Percentiles rank a stretch among this genome's conserved stretches.
These are phyloP conservation scores for Chiloscyllium plagiosum DNA, from an alignment of 2,113 vertebrate species.

Conservation along the genomic window DNA sequence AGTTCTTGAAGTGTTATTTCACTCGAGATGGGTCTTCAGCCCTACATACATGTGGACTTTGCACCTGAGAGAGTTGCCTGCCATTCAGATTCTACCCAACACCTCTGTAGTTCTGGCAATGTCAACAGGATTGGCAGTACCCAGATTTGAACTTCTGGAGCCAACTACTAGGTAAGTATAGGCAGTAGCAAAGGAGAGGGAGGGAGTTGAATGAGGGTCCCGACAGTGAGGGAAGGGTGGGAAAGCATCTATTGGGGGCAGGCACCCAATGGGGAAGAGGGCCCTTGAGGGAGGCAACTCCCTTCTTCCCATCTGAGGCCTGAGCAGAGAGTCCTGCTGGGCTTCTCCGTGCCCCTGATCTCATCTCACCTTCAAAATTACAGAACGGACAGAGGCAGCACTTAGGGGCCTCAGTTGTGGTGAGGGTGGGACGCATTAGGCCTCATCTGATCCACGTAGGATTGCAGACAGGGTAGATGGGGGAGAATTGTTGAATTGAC, in stretches of 20 bases:
- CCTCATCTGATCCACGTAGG: too few species aligned
- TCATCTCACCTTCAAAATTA: not conserved
- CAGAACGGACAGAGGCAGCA: too few species aligned
- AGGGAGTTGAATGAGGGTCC: too few species aligned
- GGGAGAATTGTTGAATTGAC: not conserved
- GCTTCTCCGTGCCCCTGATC: not conserved
- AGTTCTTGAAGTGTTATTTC: too few species aligned
- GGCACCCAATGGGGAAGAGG: not conserved
- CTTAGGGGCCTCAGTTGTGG: not conserved
- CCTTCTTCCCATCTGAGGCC: too few species aligned
- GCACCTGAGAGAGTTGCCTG: not conserved
- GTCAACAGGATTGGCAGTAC: not conserved
- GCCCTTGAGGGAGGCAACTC: too few species aligned
- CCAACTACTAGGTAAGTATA: too few species aligned
- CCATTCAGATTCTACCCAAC: not conserved
- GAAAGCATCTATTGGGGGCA: not conserved
- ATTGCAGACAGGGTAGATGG: not conserved
- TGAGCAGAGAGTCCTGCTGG: not conserved
- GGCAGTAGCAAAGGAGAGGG: too few species aligned
- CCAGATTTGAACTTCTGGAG: not conserved
- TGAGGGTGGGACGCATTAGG: not conserved
- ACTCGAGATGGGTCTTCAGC: not conserved
- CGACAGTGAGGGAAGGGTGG: not conserved
- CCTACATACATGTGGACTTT: not conserved
- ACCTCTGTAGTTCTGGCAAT: not conserved